Evolutionary conservation across 2,113 vertebrate species (phyloP).

Genomic region (Sitta europaea): DNA sequence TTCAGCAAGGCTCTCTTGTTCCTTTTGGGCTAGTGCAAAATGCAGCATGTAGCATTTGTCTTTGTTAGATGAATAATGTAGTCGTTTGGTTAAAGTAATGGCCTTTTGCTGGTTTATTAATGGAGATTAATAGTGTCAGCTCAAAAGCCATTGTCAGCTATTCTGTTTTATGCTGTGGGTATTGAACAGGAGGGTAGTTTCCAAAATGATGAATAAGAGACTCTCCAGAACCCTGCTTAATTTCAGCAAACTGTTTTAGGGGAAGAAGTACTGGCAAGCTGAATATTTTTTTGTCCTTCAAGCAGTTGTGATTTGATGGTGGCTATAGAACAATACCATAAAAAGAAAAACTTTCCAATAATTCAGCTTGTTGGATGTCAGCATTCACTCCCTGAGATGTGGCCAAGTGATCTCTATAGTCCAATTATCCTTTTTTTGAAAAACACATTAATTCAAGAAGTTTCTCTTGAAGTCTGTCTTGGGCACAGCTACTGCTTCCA

Average conservation of each 20-base stretch:
- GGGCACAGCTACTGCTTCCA: not conserved
- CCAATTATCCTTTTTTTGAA: not conserved
- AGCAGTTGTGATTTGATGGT: not conserved
- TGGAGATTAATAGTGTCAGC: not conserved
- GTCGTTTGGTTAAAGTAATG: not conserved
- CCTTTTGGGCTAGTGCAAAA: not conserved
- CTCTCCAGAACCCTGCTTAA: not conserved
- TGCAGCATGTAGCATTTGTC: not conserved
- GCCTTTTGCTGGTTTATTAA: not conserved
- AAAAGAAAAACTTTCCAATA: not conserved
- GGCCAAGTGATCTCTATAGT: not conserved
- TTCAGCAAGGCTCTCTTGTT: not conserved
- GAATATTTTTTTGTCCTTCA: not conserved
- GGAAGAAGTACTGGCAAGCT: not conserved
- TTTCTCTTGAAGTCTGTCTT: not conserved
- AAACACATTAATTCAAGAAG: not conserved
- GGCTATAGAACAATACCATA: not conserved
- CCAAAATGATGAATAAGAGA: not conserved
- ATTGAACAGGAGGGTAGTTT: not conserved
- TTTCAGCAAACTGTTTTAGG: not conserved
- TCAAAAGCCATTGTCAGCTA: not conserved
- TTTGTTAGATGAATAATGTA: not conserved
- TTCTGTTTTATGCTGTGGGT: rapidly evolving
- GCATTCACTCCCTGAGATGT: not conserved
- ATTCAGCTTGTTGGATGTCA: not conserved